Conservation (phyloP, 2,113 vertebrate species). For the Oncorhynchus tshawytscha region DNA sequence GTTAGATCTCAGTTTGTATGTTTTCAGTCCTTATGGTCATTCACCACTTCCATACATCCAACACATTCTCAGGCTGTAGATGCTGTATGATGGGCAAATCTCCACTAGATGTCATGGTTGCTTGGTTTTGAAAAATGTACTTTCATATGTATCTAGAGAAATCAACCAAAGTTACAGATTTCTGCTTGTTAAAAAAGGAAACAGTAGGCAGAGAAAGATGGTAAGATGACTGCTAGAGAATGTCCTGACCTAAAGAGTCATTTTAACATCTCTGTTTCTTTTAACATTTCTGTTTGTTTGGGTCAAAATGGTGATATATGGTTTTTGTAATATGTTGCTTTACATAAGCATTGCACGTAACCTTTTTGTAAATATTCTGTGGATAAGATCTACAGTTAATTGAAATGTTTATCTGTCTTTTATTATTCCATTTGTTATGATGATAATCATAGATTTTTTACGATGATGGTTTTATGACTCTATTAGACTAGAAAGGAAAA, state of each 20-base stretch:
- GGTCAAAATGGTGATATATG: too few relatives aligned
- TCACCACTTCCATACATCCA: neutral
- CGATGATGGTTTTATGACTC: neutral
- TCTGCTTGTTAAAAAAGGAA: too few relatives aligned
- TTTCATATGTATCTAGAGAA: neutral
- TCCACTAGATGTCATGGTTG: slow-evolving; percentile 71
- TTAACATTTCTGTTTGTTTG: neutral
- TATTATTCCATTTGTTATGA: neutral
- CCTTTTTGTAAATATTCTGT: neutral
- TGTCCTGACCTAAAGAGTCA: neutral
- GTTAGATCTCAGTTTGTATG: neutral
- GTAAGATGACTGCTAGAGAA: too few relatives aligned
- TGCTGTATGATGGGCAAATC: slow-evolving; percentile 22
- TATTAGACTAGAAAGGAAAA: neutral
- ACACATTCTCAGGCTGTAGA: neutral
- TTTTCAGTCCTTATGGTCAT: too few relatives aligned
- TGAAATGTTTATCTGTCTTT: neutral
- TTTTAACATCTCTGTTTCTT: neutral
- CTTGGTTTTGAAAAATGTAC: slow-evolving; percentile 3
- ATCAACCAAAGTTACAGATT: neutral
- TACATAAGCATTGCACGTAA: too few relatives aligned
- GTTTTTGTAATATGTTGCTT: too few relatives aligned
- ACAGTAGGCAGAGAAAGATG: too few relatives aligned
- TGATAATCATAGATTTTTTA: neutral
- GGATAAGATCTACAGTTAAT: too few relatives aligned